phyloP scores from a whole-genome alignment of 2,888 invertebrate species.

The Netelia melanura region DNA sequence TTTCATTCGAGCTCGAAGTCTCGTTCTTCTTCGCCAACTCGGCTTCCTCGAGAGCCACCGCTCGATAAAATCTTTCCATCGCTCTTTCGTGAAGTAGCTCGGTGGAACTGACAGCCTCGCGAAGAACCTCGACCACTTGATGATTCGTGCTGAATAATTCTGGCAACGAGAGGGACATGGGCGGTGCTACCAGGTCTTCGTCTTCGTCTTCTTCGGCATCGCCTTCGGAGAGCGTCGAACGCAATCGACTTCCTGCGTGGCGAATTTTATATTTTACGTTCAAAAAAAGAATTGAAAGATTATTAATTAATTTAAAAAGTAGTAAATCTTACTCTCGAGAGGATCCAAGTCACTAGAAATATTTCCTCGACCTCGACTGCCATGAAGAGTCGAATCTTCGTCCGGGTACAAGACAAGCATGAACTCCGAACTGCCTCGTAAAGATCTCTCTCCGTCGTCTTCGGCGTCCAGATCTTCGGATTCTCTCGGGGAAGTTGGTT shows the following conservation, averaged over 20 bases:
- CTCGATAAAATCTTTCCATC: slow-evolving; percentile 93
- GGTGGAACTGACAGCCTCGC: slow-evolving; percentile 92
- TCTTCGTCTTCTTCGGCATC: slow-evolving; percentile 78
- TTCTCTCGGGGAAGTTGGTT: slow-evolving; percentile 68
- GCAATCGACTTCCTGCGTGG: slow-evolving; percentile 45
- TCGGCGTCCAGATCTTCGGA: slow-evolving; percentile 46
- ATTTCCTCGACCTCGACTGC: slow-evolving; percentile 11
- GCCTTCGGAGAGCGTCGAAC: slow-evolving; percentile 61
- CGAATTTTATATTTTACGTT: slow-evolving; percentile 1
- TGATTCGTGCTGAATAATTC: slow-evolving; percentile 89
- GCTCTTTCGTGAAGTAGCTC: slow-evolving; percentile 93
- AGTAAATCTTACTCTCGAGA: slow-evolving; percentile 55
- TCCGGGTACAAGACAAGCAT: slow-evolving; percentile 91
- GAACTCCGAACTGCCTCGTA: slow-evolving; percentile 91
- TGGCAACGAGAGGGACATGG: slow-evolving; percentile 93
- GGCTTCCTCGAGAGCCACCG: slow-evolving; percentile 91
- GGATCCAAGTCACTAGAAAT: slow-evolving; percentile 39
- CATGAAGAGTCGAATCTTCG: slow-evolving; percentile 79
- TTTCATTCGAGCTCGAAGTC: slow-evolving; percentile 54
- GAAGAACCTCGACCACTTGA: slow-evolving; percentile 86
- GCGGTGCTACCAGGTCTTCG: slow-evolving; percentile 91
- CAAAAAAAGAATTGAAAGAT: background rate
- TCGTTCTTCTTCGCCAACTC: slow-evolving; percentile 75
- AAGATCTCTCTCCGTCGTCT: slow-evolving; percentile 83
- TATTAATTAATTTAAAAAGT: background rate